These are phyloP conservation scores for Mythimna lalbum DNA, from an alignment of 2,888 invertebrate species.

Conservation along the genomic window DNA sequence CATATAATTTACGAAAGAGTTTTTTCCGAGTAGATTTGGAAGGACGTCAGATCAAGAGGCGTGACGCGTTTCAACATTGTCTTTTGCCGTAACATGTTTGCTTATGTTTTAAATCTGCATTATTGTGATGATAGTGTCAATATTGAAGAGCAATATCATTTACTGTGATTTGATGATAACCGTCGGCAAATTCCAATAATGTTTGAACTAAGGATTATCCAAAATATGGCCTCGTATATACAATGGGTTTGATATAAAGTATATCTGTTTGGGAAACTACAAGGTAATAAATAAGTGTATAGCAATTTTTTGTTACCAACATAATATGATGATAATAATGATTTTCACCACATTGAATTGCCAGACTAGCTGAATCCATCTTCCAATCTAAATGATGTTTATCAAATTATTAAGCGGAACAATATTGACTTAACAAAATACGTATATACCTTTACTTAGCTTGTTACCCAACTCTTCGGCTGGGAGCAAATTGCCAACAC, in stretches of 20 bases:
- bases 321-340: not conserved
- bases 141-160: constrained; percentile 4
- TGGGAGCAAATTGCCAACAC: constrained; percentile 41
- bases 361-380: not conserved
- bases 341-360: not conserved
- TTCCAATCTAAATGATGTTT: not conserved
- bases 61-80: constrained; percentile 80
- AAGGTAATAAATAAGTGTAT: not conserved
- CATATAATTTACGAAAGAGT: constrained; percentile 73
- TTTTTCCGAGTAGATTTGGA: constrained; percentile 75
- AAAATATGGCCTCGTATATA: not conserved
- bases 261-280: constrained; percentile 23
- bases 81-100: constrained; percentile 43
- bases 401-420: constrained; percentile 22
- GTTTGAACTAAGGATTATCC: not conserved
- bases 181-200: constrained; percentile 7
- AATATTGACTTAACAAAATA: constrained; percentile 13
- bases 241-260: constrained; percentile 5
- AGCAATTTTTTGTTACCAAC: not conserved
- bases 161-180: not conserved
- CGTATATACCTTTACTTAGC: not conserved
- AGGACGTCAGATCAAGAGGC: constrained; percentile 76
- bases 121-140: constrained; percentile 1
- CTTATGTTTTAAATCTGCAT: constrained; percentile 30
- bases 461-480: constrained; percentile 46